phyloP scores from a whole-genome alignment of 2,888 invertebrate species.

The Strigamia maritima region DNA sequence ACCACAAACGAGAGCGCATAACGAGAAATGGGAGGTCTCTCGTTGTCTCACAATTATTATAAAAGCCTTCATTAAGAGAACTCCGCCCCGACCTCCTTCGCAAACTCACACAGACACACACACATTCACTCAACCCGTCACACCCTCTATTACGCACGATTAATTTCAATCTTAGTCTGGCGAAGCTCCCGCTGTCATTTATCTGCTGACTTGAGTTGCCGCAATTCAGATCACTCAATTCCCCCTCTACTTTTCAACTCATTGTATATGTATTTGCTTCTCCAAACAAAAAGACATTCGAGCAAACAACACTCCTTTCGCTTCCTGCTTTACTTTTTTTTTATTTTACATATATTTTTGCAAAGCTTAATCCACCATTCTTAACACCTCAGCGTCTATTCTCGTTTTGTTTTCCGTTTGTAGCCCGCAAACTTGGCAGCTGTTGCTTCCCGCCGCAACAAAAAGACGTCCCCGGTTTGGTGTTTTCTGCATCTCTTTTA shows the following conservation, averaged over 20 bases:
- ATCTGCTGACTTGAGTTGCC: slow-evolving; percentile 9
- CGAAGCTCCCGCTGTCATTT: slow-evolving; percentile 21
- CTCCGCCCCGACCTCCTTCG: neutral
- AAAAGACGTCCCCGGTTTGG: slow-evolving; percentile 18
- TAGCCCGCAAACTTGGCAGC: slow-evolving; percentile 30
- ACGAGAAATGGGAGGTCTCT: slow-evolving; percentile 32
- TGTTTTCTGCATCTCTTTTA: slow-evolving; percentile 28
- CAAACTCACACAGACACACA: neutral
- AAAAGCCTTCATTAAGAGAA: slow-evolving; percentile 29
- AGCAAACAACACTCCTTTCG: neutral
- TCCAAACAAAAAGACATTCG: slow-evolving; percentile 1
- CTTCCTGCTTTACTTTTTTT: neutral
- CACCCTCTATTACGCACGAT: slow-evolving; percentile 28
- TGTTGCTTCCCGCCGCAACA: slow-evolving; percentile 12
- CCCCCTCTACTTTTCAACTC: neutral
- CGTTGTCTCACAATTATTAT: slow-evolving; percentile 30
- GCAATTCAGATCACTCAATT: slow-evolving; percentile 9
- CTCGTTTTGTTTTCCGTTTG: slow-evolving; percentile 7
- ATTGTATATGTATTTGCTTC: neutral
- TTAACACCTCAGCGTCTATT: neutral
- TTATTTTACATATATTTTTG: neutral
- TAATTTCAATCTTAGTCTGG: slow-evolving; percentile 32
- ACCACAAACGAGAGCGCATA: slow-evolving; percentile 32
- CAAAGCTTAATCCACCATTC: slow-evolving; percentile 19
- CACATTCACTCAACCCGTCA: slow-evolving; percentile 8